phyloP scores from a whole-genome alignment of 2,797 vertebrate genomes.

The Channa striata region DNA sequence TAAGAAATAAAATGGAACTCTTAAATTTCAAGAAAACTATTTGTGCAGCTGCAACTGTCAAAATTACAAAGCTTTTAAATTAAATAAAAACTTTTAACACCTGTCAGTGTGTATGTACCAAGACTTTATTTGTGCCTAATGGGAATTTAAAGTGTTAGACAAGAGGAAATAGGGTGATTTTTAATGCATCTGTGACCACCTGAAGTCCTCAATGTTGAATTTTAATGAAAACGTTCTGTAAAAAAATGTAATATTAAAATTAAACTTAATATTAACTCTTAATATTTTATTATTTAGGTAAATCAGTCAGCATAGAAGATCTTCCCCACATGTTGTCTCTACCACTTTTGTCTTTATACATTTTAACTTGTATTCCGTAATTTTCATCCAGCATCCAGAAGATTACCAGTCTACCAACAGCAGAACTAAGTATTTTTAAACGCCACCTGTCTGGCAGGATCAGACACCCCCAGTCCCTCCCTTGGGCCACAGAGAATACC shows the following conservation, averaged over 20 bases:
- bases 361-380: background rate
- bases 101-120: constrained; percentile 7
- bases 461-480: constrained; percentile 32
- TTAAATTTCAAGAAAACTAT: constrained; percentile 35
- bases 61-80: constrained; percentile 26
- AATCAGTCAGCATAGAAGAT: background rate
- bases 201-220: too few relatives aligned
- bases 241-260: too few relatives aligned
- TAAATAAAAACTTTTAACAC: constrained; percentile 61
- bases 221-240: too few relatives aligned
- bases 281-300: background rate
- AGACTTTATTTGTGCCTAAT: too few relatives aligned
- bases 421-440: constrained; percentile 76
- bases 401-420: constrained; percentile 36
- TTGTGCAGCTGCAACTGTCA: constrained; percentile 34
- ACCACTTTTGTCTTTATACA: background rate
- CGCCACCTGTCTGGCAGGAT: constrained; percentile 67
- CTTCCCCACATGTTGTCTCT: background rate
- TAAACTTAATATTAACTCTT: too few relatives aligned
- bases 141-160: too few relatives aligned
- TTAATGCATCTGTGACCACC: too few relatives aligned
- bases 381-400: constrained; percentile 3
- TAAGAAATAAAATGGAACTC: constrained; percentile 3
- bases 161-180: too few relatives aligned
- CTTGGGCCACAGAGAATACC: constrained; percentile 55